Percentiles rank a stretch among this genome's conserved stretches.
Evolutionary conservation across 2,113 vertebrate species (phyloP).

Genomic region (Sisor rabdophorus): DNA sequence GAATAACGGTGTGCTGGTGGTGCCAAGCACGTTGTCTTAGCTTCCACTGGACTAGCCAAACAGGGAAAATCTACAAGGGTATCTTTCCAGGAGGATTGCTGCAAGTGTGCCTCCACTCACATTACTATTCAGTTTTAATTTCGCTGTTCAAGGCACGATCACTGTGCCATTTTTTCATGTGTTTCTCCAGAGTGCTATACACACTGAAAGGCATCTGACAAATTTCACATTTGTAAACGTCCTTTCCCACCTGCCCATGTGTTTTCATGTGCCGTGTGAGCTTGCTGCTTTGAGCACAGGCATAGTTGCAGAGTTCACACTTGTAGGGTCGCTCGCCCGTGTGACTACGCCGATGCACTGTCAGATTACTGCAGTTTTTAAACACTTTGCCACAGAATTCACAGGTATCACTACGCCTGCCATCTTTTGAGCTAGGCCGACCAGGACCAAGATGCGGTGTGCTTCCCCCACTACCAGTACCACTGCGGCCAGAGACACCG

Average conservation of each 20-base stretch:
- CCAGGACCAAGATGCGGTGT: constrained; percentile 94
- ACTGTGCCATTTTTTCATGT: constrained; percentile 99
- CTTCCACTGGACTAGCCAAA: constrained; percentile 87
- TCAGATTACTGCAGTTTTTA: constrained; percentile 99
- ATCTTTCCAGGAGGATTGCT: constrained; percentile 61
- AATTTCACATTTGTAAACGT: constrained; percentile 99
- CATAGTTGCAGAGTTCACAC: constrained; percentile 99
- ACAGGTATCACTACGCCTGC: constrained; percentile 97
- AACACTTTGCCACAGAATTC: constrained; percentile 99
- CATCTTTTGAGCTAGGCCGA: constrained; percentile 95
- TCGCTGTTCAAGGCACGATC: constrained; percentile 98
- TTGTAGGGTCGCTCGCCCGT: constrained; percentile 99
- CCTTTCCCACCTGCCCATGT: constrained; percentile 99
- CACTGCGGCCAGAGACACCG: constrained; percentile 94
- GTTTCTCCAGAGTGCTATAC: constrained; percentile 99
- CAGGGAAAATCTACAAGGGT: constrained; percentile 81
- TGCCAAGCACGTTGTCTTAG: constrained; percentile 93
- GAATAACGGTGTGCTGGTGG: constrained; percentile 94
- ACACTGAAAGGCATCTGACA: constrained; percentile 99
- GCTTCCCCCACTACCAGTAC: constrained; percentile 96
- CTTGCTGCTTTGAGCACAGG: constrained; percentile 99
- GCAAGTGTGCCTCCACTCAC: constrained; percentile 61
- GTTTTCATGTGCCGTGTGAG: constrained; percentile 99
- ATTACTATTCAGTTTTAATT: constrained; percentile 99
- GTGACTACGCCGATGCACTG: constrained; percentile 99